phyloP scores from a whole-genome alignment of 2,888 invertebrate genomes.

The Anorthoa munda region DNA sequence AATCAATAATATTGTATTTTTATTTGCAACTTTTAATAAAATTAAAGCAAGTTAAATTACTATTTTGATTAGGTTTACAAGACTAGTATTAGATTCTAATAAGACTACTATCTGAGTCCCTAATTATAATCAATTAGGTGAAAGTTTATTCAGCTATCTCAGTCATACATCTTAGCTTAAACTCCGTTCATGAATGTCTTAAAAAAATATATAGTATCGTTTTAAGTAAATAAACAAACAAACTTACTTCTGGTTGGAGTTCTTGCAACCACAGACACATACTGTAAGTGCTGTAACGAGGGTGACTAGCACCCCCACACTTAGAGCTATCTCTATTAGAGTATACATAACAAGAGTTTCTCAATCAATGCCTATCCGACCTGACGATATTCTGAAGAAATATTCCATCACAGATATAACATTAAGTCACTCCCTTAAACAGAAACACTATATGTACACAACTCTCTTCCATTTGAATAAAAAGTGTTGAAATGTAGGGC shows the following conservation, averaged over 20 bases:
- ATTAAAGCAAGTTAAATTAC: not conserved
- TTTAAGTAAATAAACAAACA: constrained; percentile 58
- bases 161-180: constrained; percentile 12
- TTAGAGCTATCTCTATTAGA: constrained; percentile 85
- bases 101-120: constrained; percentile 16
- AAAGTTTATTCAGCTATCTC: constrained; percentile 42
- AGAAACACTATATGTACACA: constrained; percentile 79
- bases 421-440: constrained; percentile 84
- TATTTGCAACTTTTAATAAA: not conserved
- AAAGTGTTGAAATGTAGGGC: constrained; percentile 86
- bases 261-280: constrained; percentile 94
- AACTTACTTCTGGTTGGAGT: constrained; percentile 94
- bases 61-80: not conserved
- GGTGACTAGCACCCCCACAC: constrained; percentile 86
- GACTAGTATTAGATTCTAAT: constrained; percentile 16
- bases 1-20: not conserved
- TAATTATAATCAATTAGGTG: constrained; percentile 28
- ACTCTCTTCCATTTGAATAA: constrained; percentile 89
- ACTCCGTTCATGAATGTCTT: constrained; percentile 9
- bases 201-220: not conserved
- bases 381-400: constrained; percentile 61
- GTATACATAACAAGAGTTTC: constrained; percentile 87
- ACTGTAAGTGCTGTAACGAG: constrained; percentile 90
- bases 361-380: constrained; percentile 73
- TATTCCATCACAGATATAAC: constrained; percentile 78